Base-by-base conservation (phyloP, 2,113 vertebrate genomes). In the Emydura subglobosa region DNA sequence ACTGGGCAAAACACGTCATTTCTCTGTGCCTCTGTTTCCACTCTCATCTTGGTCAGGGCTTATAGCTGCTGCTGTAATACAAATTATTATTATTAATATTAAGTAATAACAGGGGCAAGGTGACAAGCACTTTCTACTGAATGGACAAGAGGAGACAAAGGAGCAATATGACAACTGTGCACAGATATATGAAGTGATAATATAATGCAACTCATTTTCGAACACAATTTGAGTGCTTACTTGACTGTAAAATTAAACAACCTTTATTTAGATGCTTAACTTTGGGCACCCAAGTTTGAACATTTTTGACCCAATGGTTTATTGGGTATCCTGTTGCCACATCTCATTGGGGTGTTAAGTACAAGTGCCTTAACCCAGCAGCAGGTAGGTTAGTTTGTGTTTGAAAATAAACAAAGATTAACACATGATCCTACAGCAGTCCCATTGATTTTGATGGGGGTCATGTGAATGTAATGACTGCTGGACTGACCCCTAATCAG, bases 381-480 rank as follows among this genome's bases (percentile, higher is more conserved):
- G 57, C 51, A 53, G 51, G 14, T 24, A 85, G 49, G 10, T 44
- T 79, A 80, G 47, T 8, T 83, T 39, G 13, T 24, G 10, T 39
- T 59, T 25, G 82, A 89, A 96, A 90, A 79, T 14, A 44, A 90
- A 5, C 44, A 87, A 74, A 92, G 12, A 21, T 49, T 57, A 85
- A 79, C 31, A 49, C 24, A 83, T n/a, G 61, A 34, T 65, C 61
- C 59, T 61, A 24, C 16, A 5, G 3, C 82, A 31, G 80, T 59
- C 44, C n/a, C 51, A 51, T 24, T 85, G 90, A 39, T 51, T 90
- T 50, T 3, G 47, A 51, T 68, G 83, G 49, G 68, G 22, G 74
- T 9, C 29, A 68, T 44, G 8, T 65, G 87, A 5, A 21, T 25
- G 27, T 5, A 9, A 49, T 68, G 51, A 44, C 55, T 85, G 7